These are phyloP conservation scores for Microtus pennsylvanicus DNA, from an alignment of 2,113 vertebrate genomes.

Conservation along the genomic window DNA sequence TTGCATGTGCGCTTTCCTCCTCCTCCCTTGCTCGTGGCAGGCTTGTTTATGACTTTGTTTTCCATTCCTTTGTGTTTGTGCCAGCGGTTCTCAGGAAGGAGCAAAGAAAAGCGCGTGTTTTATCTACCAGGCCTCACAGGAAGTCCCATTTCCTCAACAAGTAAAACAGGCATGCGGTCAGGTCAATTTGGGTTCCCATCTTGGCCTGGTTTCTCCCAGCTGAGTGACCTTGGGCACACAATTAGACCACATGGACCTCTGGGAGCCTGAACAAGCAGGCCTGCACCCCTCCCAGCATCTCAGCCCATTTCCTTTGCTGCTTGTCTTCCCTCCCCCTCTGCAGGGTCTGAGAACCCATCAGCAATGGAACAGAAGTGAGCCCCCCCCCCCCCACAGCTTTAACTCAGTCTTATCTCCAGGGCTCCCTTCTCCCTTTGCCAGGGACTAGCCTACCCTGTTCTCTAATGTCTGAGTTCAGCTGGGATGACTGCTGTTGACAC, in stretches of 20 bases:
- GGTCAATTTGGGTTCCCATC: not conserved
- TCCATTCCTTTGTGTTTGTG: not conserved
- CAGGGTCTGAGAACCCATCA: not conserved
- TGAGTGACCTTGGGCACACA: constrained; percentile 8
- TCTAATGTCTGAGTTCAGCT: not conserved
- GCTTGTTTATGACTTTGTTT: constrained; percentile 43
- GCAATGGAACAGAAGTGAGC: not conserved
- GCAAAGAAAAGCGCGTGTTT: not conserved
- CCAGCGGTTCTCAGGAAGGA: constrained; percentile 53
- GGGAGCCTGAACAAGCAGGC: not conserved
- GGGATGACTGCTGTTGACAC: not conserved
- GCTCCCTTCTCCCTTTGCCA: not conserved
- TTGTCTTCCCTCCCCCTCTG: not conserved
- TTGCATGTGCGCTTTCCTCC: not conserved
- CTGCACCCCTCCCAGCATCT: not conserved
- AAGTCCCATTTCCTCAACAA: constrained; percentile 55
- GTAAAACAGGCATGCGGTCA: not conserved
- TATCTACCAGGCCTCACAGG: not conserved
- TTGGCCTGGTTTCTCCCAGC: not conserved
- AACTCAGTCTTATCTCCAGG: not conserved
- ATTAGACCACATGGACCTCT: not conserved
- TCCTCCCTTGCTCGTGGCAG: not conserved
- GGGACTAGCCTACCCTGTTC: not conserved
- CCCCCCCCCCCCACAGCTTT: not conserved
- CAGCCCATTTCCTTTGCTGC: not conserved